These are phyloP conservation scores for Pipistrellus nathusii DNA, from an alignment of 2,797 vertebrate species.

Conservation along the genomic window DNA sequence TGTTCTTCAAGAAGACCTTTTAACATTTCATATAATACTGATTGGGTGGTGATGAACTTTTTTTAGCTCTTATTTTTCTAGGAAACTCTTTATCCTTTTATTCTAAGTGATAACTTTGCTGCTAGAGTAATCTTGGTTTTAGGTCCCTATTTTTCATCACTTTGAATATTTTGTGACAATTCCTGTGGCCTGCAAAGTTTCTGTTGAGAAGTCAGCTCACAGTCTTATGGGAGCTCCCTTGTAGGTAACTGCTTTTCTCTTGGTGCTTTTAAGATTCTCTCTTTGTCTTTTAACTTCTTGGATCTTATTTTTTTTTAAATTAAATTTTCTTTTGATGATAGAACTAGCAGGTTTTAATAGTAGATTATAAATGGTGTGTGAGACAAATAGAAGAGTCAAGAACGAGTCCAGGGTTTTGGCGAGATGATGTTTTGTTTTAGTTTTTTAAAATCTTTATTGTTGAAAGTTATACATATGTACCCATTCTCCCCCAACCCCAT, in stretches of 20 bases:
- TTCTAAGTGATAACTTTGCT: not conserved
- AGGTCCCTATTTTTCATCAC: not conserved
- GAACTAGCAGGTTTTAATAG: no score
- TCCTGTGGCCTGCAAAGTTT: not conserved
- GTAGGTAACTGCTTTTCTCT: not conserved
- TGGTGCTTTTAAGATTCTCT: not conserved
- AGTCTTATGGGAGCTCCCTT: not conserved
- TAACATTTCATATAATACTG: not conserved
- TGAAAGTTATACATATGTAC: no score
- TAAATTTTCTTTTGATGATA: no score
- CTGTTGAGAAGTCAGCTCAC: not conserved
- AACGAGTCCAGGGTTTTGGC: no score
- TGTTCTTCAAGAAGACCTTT: not conserved
- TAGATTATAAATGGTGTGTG: no score
- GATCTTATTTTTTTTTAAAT: not conserved
- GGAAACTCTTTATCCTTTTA: not conserved
- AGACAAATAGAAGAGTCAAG: no score
- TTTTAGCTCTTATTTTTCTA: not conserved
- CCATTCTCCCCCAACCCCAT: no score
- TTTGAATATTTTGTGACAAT: not conserved
- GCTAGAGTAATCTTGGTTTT: not conserved
- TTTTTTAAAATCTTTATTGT: no score
- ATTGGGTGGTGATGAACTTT: not conserved
- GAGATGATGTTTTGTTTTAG: no score
- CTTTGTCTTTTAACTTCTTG: not conserved